Base-by-base conservation (phyloP, 2,888 invertebrate genomes). In the Allygus modestus region DNA sequence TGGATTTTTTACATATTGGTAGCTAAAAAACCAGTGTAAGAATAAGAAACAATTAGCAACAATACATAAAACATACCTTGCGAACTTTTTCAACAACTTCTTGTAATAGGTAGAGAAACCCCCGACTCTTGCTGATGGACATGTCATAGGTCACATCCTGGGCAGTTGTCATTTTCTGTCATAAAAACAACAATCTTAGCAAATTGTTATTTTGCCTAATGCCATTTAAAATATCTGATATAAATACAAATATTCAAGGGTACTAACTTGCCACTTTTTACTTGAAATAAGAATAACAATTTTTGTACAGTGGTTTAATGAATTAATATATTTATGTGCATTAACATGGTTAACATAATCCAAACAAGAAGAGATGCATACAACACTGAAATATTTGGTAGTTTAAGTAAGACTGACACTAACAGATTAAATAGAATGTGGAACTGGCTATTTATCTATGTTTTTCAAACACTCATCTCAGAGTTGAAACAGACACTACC, bases 111-210 rank as follows among this genome's bases (percentile, higher is more conserved):
- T 82, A 26, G 20, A 85, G 69, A 82, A 86, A 86, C 7, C 69
- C 23, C 15, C 81, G 37, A 4, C 51, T 61, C 28, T 84, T 81
- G 41, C 85, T 43, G 84, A 85, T 23, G 17, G 86, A 87, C 89
- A 94, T 92, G 88, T 98, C 96, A 90, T 96, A 98, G 0, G 96
- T 96, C 75, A 96, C 94, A 89, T 98, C 96, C 88, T 95, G 95
- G 0, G 94, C 94, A 0, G 93, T 90, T 0, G 93, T 91, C 0
- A 92, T 91, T 84, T 92, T 91, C 90, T 95, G 92, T 51, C 89
- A 88, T 86, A 91, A 71, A 65, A 69, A 65, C 11, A 58, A 23
- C 54, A 15, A 58, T 83, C 33, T 23, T 58, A 58, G 58, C 2
- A 26, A 58, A 9, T 37, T 7, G 11, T 46, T 46, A 46, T 15